phyloP scores from a whole-genome alignment of 2,797 vertebrate genomes.

The Hafferia zeledoni region DNA sequence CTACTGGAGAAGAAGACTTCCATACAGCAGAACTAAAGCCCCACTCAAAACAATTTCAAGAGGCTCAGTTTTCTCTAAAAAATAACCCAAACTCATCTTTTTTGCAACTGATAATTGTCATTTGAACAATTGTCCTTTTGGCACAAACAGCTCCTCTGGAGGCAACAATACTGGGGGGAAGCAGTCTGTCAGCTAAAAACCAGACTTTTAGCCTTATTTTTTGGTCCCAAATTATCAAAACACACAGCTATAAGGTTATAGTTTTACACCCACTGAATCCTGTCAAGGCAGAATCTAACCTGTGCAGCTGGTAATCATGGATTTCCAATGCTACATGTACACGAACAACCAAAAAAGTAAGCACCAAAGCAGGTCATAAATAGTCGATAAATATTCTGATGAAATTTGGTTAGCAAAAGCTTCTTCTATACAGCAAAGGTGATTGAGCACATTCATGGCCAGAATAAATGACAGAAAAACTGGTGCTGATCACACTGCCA shows the following conservation, averaged over 20 bases:
- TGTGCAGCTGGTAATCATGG: not conserved
- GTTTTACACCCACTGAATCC: not conserved
- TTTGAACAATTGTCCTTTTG: not conserved
- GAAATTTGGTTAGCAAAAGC: not conserved
- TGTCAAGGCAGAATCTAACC: not conserved
- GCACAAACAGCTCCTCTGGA: not conserved
- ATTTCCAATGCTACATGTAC: not conserved
- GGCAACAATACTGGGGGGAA: not conserved
- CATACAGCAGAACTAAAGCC: not conserved
- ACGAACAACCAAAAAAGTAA: not conserved
- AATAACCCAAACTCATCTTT: not conserved
- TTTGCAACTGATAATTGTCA: not conserved
- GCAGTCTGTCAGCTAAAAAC: not conserved
- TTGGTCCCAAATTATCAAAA: not conserved
- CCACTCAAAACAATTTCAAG: not conserved
- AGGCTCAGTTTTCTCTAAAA: not conserved
- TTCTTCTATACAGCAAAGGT: not conserved
- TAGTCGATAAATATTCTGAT: not conserved
- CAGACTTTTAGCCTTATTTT: not conserved
- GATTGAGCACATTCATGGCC: fast-evolving
- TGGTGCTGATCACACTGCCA: fast-evolving
- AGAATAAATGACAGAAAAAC: not conserved
- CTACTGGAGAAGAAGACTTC: not conserved
- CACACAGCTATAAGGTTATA: not conserved
- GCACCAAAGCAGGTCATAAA: not conserved